These are phyloP conservation scores for Pinctada fucata DNA, from an alignment of 2,888 invertebrate genomes.

Conservation along the genomic window DNA sequence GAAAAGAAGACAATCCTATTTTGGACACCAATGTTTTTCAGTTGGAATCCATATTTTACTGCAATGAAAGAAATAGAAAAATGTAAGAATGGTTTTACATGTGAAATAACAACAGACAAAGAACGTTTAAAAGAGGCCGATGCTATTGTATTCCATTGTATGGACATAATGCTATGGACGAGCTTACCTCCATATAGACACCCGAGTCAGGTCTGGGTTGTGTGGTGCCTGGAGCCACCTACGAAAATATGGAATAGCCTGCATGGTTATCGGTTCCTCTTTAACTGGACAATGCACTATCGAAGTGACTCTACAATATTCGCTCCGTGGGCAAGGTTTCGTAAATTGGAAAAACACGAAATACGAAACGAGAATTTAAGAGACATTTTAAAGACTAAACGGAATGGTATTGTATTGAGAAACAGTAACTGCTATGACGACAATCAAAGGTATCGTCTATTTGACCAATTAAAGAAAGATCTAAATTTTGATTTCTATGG, in stretches of 20 bases:
- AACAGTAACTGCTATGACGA: constrained; percentile 50
- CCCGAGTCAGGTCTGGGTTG: constrained; percentile 61
- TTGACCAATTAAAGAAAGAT: constrained; percentile 41
- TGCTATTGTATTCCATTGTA: constrained; percentile 59
- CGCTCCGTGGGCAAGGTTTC: constrained; percentile 53
- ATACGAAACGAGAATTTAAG: constrained; percentile 37
- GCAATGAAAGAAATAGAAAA: too few species aligned
- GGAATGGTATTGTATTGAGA: constrained; percentile 35
- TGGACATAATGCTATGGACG: constrained; percentile 11
- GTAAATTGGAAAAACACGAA: constrained; percentile 30
- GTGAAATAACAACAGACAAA: too few species aligned
- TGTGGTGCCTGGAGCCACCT: constrained; percentile 61
- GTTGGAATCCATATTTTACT: too few species aligned
- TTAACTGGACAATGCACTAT: constrained; percentile 67
- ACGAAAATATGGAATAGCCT: constrained; percentile 52
- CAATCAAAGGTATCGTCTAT: constrained; percentile 42
- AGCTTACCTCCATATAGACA: constrained; percentile 48
- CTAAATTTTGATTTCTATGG: constrained; percentile 56
- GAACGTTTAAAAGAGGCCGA: constrained; percentile 30
- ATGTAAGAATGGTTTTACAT: too few species aligned
- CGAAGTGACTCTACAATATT: constrained; percentile 58
- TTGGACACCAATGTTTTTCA: too few species aligned
- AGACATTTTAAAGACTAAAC: constrained; percentile 36
- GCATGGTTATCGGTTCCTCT: constrained; percentile 47
- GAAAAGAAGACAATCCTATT: too few species aligned